Conservation (phyloP, 1,140 invertebrate species). For the Drosophila trapezifrons region DNA sequence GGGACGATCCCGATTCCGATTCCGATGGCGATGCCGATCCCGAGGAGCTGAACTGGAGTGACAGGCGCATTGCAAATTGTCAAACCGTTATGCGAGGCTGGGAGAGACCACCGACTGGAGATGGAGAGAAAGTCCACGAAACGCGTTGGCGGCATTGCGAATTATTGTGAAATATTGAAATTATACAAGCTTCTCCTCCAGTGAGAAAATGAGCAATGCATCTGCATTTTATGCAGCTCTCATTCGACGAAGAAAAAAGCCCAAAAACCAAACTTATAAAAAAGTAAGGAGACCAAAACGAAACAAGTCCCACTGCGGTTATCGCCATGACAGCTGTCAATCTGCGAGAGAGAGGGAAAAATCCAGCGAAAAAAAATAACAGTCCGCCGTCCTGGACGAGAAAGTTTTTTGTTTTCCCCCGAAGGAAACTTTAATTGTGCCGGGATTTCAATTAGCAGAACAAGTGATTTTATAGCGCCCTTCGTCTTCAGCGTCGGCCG, state of each 20-base stretch:
- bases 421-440: conserved; percentile 59
- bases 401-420: conserved; percentile 48
- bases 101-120: conserved; percentile 3
- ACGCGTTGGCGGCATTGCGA: conserved; percentile 67
- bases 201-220: conserved; percentile 74
- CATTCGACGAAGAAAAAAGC: conserved; percentile 17
- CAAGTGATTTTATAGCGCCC: conserved; percentile 81
- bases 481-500: not conserved
- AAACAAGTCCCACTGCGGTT: conserved; percentile 71
- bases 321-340: conserved; percentile 80
- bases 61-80: conserved; percentile 73
- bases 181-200: conserved; percentile 58
- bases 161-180: conserved; percentile 82
- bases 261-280: conserved; percentile 8
- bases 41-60: conserved; percentile 30
- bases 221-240: conserved; percentile 70
- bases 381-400: conserved; percentile 31
- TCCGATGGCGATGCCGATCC: conserved; percentile 13
- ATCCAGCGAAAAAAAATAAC: conserved; percentile 17
- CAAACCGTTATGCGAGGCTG: conserved; percentile 64
- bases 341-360: conserved; percentile 35
- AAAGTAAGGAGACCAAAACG: conserved; percentile 30
- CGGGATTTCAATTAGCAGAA: conserved; percentile 70
- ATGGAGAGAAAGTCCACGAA: conserved; percentile 64
- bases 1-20: conserved; percentile 25